A percentile compares a stretch with the other conserved stretches of the same genome.
phyloP scores from a whole-genome alignment of 2,888 invertebrate species.

The Diarsia rubi region DNA sequence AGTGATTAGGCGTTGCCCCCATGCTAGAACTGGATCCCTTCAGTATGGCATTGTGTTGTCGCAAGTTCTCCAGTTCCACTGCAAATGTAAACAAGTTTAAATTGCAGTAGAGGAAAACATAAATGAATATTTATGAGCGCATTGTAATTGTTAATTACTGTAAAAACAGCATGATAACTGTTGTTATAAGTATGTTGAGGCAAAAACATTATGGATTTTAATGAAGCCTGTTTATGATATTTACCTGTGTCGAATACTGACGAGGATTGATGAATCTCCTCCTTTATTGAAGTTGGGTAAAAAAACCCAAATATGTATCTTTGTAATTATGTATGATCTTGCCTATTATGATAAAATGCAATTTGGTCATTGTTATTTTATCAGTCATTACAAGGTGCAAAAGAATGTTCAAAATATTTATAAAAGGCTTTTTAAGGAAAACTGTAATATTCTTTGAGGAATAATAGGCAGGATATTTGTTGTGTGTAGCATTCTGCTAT shows the following conservation, averaged over 20 bases:
- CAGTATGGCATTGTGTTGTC: constrained; percentile 90
- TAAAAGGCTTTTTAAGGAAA: constrained; percentile 3
- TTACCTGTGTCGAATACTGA: background rate
- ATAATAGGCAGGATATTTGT: background rate
- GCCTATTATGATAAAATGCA: background rate
- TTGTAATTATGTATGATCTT: background rate
- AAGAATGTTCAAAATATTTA: background rate
- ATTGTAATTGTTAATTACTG: constrained; percentile 54
- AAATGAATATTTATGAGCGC: constrained; percentile 43
- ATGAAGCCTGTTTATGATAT: constrained; percentile 23
- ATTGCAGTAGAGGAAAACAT: constrained; percentile 52
- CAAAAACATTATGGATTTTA: constrained; percentile 33
- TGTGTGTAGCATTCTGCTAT: background rate
- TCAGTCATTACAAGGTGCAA: background rate
- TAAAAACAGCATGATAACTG: constrained; percentile 49
- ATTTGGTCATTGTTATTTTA: constrained; percentile 6
- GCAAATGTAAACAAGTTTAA: constrained; percentile 67
- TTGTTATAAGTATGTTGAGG: constrained; percentile 39
- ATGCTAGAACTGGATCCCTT: constrained; percentile 83
- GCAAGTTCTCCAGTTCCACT: constrained; percentile 92
- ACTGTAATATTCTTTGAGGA: background rate
- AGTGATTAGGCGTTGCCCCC: constrained; percentile 79
- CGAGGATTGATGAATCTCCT: background rate
- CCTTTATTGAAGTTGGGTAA: background rate
- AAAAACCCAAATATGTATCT: background rate